Evolutionary conservation across 2,888 invertebrate species (phyloP), one percentile per base, ranked within the genome.

Genomic region (Pomacea canaliculata): DNA sequence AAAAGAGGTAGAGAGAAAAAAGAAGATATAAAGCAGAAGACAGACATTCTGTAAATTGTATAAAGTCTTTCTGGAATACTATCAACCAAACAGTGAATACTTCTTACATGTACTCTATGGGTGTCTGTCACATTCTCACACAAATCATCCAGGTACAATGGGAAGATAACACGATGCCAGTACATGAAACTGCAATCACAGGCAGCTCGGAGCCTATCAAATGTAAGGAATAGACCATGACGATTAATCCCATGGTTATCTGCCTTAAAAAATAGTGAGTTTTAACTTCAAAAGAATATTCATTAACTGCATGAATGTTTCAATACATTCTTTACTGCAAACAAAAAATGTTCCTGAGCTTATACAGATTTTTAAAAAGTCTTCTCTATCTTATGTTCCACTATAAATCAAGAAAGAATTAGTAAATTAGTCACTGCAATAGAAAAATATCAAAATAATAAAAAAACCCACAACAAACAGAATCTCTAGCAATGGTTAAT

Each of bases 81-180:
- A 8, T 37, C 67, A 67, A 16, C 4, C 67, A 67, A 27, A 27
- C 67, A 13, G 8, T 8, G 19, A 46, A n/a, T 23, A 9, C 19
- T 1, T 88, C 92, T 91, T 90, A 93, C 93, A 87, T 92, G 92
- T 81, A 94, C 91, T 89, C 94, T 93, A 63, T 94, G 91, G 73
- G 94, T 92, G 91, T 95, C 94, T 46, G 93, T 90, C 82, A 94
- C 94, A 78, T 93, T 92, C 79, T 94, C 93, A 82, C 94, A 93
- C 81, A 95, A 92, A 88, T 95, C 94, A 79, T 94, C 93, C 83
- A 96, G 93, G 91, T 96, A 95, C 71, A 95, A 93, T 1, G 94
- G 94, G 73, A 96, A 92, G 73, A 96, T 92, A 82, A 94, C 93
- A 87, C 94, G 93, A 91, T 97, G 96, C 94, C 95, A 96, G 88